Evolutionary conservation across 2,888 invertebrate species (phyloP).

Genomic region (Diarsia dahlii): DNA sequence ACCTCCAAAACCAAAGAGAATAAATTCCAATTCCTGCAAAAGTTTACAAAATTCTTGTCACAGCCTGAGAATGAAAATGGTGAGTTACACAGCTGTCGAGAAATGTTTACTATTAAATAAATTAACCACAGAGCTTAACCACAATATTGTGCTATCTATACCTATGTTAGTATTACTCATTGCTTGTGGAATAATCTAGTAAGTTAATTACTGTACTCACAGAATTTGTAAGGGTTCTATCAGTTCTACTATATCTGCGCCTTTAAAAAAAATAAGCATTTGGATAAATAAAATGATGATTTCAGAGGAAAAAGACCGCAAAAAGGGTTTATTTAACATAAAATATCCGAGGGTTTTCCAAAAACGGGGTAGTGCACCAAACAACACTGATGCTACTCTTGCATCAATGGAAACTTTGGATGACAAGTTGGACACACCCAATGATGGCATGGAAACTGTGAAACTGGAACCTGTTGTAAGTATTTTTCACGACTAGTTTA

Average conservation of each 20-base stretch:
- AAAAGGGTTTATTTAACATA: constrained; percentile 76
- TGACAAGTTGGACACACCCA: constrained; percentile 93
- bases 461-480: constrained; percentile 91
- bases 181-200: not conserved
- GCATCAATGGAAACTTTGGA: constrained; percentile 96
- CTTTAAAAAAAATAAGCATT: not conserved
- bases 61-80: constrained; percentile 80
- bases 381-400: constrained; percentile 92
- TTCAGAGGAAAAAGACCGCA: constrained; percentile 73
- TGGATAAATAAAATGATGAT: constrained; percentile 7
- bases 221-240: not conserved
- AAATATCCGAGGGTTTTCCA: constrained; percentile 90
- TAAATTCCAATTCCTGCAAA: constrained; percentile 83
- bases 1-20: constrained; percentile 80
- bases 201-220: not conserved
- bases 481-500: constrained; percentile 34
- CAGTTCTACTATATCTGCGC: not conserved
- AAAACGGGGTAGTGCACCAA: constrained; percentile 84
- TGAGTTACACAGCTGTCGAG: constrained; percentile 56
- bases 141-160: not conserved
- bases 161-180: not conserved
- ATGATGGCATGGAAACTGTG: constrained; percentile 94
- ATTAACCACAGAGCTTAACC: not conserved
- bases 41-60: constrained; percentile 84
- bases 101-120: not conserved